Base-by-base conservation (phyloP, 1,140 invertebrate species). In the Halesus radiatus region DNA sequence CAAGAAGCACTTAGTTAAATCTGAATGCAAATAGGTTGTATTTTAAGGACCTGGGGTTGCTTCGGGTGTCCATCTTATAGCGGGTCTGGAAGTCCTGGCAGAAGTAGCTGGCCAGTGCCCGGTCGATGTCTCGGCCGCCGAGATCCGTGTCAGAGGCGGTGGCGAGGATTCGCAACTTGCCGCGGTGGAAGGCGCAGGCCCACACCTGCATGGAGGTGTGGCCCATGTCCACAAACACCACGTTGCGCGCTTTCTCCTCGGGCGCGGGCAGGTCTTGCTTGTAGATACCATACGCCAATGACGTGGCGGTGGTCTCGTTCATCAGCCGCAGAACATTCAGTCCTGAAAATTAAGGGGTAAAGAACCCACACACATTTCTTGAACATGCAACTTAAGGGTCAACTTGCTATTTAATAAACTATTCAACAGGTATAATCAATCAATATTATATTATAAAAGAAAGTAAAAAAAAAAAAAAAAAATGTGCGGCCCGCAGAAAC, bases 291-390 rank as follows among this genome's bases (percentile, higher is more conserved):
- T 99, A 99, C 26, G 95, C 94, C 23, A 99, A 89, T 26, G 97
- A 97, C 74, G 97, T 97, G 5, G 98, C 98, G 16, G 98, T 97
- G 18, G 98, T 97, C 90, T 99, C 98, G 88, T 99, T 99, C 90
- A 99, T 95, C 37, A 99, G 89, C 79, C 97, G 93, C 45, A 99
- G 88, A 22, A 98, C 97, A 90, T 99, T 99, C 7, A 99, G 90
- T 15, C 97, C 97, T 92, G 80, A 29, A 87, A 76, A 72, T 56
- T 56, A 1, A 56, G 20, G 20, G 37, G 37, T 13, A 45, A 45
- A 45, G 37, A 45, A 45, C 10, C 8, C 37, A 45, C 37, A 45
- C 13, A 45, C 37, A 29, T 29, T 29, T 2, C 13, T 45, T 45
- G 13, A 7, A 45, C 37, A 45, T 45, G 13, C 5, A 13, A 45